phyloP scores from a whole-genome alignment of 2,797 vertebrate genomes.

The Petrocephalus sullivani region DNA sequence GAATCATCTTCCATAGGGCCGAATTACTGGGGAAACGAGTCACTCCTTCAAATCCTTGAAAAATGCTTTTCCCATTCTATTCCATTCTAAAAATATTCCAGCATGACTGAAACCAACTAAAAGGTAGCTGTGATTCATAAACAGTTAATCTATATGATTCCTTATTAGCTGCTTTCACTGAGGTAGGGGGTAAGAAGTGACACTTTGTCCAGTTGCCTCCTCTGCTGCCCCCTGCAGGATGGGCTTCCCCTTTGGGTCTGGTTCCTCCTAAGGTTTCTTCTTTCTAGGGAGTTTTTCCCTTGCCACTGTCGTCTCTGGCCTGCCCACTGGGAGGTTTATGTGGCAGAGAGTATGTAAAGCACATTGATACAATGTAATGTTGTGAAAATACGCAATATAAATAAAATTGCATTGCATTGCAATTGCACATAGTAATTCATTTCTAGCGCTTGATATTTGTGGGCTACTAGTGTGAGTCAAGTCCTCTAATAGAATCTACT shows the following conservation, averaged over 20 bases:
- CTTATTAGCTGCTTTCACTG: not conserved
- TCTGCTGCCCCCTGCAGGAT: too few species aligned
- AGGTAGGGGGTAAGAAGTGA: not conserved
- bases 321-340: too few species aligned
- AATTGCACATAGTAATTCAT: not conserved
- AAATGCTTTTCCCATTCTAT: not conserved
- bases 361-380: too few species aligned
- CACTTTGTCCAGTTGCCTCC: too few species aligned
- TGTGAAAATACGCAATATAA: too few species aligned
- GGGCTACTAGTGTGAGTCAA: not conserved
- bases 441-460: not conserved
- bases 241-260: too few species aligned
- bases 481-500: not conserved
- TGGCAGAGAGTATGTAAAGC: too few species aligned
- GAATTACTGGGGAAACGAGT: not conserved
- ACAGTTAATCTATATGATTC: not conserved
- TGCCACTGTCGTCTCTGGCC: too few species aligned
- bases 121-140: not conserved
- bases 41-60: not conserved
- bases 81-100: not conserved
- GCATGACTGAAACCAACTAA: not conserved
- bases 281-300: too few species aligned
- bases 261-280: too few species aligned
- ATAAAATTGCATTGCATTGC: too few species aligned
- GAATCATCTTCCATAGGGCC: not conserved